Base-by-base conservation (phyloP, 2,113 vertebrate genomes). In the Lepus timidus region DNA sequence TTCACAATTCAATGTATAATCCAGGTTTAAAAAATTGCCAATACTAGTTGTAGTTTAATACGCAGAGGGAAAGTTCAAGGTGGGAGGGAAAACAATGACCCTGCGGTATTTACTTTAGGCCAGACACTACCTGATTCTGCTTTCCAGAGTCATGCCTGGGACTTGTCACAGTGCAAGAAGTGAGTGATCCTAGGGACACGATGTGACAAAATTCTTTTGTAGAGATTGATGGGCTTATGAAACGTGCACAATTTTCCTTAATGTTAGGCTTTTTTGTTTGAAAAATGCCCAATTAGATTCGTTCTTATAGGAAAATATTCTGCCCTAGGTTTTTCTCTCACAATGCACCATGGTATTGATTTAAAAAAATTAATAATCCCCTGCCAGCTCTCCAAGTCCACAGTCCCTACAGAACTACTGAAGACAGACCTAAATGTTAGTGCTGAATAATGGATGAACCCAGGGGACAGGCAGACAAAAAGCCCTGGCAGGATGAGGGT, bases 281-380 rank as follows among this genome's bases (percentile, higher is more conserved):
- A 68, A 80, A 90, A 88, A 51, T 87, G 29, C 31, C 58, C 65
- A 68, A 87, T 83, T 73, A 78, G 44, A 87, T 64, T 90, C 44
- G 12, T 91, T 95, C 87, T 70, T 70, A 49, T 36, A 64, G 51
- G 58, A 90, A 84, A 90, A 68, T 68, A 1, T 83, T 90, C 65
- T 67, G 8, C 29, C 81, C 31, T n/a, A 71, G 31, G 27, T 49
- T 88, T 94, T 88, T 88, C 17, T 82, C 11, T 71, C 29, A 25
- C 12, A 52, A 3, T 85, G n/a, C 1, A 23, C 85, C 52, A 62
- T 13, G 44, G 20, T 90, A 49, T 65, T 80, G 20, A 7, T 67
- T 87, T 75, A 73, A 61, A 68, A 90, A 95, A 71, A 44, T 29
- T 22, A 80, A 94, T 67, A 17, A 16, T 25, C 55, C 23, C 13